phyloP scores from a whole-genome alignment of 1,140 invertebrate genomes.

The Acyrthosiphon pisum region DNA sequence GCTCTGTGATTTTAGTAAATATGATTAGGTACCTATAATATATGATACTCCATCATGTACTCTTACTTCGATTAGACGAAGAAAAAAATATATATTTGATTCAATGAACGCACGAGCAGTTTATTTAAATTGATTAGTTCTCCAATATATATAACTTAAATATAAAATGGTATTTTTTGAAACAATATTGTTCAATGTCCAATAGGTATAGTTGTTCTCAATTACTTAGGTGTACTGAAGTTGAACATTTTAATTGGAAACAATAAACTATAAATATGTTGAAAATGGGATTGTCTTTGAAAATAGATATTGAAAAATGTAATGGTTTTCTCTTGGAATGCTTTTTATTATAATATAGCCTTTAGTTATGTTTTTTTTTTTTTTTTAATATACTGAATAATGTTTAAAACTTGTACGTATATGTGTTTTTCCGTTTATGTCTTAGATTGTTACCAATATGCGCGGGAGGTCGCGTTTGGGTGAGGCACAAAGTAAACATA shows the following conservation, averaged over 20 bases:
- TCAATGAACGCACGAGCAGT: neutral
- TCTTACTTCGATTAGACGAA: no score
- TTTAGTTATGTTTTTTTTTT: neutral
- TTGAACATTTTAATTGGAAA: neutral
- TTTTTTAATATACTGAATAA: neutral
- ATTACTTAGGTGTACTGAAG: neutral
- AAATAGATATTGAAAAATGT: neutral
- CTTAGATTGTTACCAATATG: neutral
- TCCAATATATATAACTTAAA: neutral
- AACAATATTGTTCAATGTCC: neutral
- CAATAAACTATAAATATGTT: neutral
- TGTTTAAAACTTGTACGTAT: neutral
- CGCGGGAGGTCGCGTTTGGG: neutral
- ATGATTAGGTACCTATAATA: no score
- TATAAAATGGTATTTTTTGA: neutral
- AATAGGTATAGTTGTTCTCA: neutral
- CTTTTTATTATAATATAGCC: neutral
- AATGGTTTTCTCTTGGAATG: neutral
- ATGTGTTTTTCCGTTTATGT: neutral
- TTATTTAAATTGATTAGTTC: neutral
- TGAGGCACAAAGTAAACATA: constrained; percentile 5
- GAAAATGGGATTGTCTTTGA: neutral
- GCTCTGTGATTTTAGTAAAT: no score
- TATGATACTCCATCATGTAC: no score
- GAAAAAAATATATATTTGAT: no score